Base-by-base conservation (phyloP, 2,797 vertebrate genomes). In the Sebastes paucispinis region DNA sequence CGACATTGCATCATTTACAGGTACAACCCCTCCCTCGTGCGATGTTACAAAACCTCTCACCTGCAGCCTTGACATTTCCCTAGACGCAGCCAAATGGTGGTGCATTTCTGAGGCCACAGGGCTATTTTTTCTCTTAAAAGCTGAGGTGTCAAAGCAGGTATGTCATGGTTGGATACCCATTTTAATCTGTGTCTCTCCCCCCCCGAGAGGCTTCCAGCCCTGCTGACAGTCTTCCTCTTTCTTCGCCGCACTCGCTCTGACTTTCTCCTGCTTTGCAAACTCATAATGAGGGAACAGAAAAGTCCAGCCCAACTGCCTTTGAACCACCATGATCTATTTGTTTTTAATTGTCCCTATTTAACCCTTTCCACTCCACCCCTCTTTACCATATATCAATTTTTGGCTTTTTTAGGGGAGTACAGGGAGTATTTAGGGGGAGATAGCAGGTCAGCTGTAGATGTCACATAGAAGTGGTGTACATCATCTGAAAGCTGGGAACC, bases 141-240 rank as follows among this genome's bases (percentile, higher is more conserved):
- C 86, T 87, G 77, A 89, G 77, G 88, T 93, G 90, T 93, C 93
- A 87, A 91, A 93, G 87, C 89, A 90, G 85, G 91, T 89, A 93
- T 94, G 94, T 94, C 92, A 95, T 66, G 91, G 85, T 87, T 80
- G 87, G 89, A 75, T 92, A 87, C 90, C 68, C 79, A 90, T 94
- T 94, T 93, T 92, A 93, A 94, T 94, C 81, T 80, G 77, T 89
- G 82, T 90, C 80, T 31, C 69, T 54, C 69, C 18, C 18, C 69
- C 73, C 75, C 73, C 29, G 20, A 79, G 89, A 92, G 90, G 68
- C 88, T 71, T 72, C 86, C 59, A 73, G 69, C 79, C 68, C 75
- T 85, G 85, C 91, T 91, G 88, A 88, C 87, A 85, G 71, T 66
- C 79, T 75, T 80, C 68, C 54, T 57, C 64, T 76, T 77, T 65